These are phyloP conservation scores for Pocillopora damicornis DNA, from an alignment of 64 coral and sea anemone genomes.

Conservation along the genomic window DNA sequence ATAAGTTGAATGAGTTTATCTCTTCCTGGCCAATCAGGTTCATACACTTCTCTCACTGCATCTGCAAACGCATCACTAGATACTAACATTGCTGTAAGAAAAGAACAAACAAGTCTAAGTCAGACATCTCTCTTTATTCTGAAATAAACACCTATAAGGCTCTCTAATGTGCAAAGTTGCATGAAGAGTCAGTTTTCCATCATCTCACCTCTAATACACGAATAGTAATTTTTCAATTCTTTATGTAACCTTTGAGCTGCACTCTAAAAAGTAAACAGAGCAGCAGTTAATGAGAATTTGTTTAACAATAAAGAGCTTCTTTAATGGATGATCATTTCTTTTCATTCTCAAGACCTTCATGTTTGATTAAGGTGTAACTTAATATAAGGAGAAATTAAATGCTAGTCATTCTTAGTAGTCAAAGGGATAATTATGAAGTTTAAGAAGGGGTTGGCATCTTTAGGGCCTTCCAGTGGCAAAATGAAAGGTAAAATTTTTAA, in stretches of 20 bases:
- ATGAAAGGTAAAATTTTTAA: no score
- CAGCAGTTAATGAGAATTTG: background rate
- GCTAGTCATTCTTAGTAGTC: no score
- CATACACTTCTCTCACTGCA: conserved; percentile 92
- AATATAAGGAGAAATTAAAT: no score
- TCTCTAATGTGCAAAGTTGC: no score
- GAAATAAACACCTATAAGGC: background rate
- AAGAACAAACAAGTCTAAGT: background rate
- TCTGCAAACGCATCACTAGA: conserved; percentile 85
- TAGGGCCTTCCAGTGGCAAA: no score
- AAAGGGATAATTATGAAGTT: no score
- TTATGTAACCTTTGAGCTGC: conserved; percentile 94
- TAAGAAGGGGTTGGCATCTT: no score
- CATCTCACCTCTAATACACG: conserved; percentile 83
- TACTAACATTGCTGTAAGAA: conserved; percentile 77
- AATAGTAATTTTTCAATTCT: conserved; percentile 96
- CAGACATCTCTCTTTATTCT: background rate
- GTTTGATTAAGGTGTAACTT: no score
- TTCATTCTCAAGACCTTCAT: no score
- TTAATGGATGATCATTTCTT: no score
- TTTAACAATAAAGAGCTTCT: no score
- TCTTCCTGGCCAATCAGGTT: conserved; percentile 88
- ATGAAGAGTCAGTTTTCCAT: background rate
- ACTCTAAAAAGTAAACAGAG: conserved; percentile 29
- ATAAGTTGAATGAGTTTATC: conserved; percentile 69